phyloP scores from a whole-genome alignment of 1,140 invertebrate species.

The Drosophila obscura region DNA sequence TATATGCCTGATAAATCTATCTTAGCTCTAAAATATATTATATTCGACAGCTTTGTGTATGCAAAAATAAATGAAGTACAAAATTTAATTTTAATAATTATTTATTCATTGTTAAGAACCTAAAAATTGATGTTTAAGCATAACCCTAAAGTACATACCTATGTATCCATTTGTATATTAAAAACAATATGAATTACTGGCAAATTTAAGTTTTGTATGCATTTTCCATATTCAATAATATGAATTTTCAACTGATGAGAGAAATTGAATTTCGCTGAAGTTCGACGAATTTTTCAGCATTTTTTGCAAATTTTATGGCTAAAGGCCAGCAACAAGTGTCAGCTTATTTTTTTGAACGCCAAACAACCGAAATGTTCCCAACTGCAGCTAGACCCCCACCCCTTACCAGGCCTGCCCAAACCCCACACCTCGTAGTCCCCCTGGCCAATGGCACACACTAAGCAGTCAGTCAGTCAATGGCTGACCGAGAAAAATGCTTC shows the following conservation, averaged over 20 bases:
- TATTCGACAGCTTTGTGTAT: no score
- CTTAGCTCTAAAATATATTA: no score
- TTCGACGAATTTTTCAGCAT: slow-evolving; percentile 17
- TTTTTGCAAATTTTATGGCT: slow-evolving; percentile 20
- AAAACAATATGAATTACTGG: no score
- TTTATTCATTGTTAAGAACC: slow-evolving; percentile 12
- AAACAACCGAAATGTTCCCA: background rate
- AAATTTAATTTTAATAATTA: background rate
- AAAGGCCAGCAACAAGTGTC: slow-evolving; percentile 16
- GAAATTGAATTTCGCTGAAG: slow-evolving; percentile 41
- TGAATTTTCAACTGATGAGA: slow-evolving; percentile 14
- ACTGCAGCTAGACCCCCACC: slow-evolving; percentile 2
- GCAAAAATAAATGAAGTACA: background rate
- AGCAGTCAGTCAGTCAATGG: no score
- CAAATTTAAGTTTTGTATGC: slow-evolving; percentile 1
- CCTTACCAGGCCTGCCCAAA: no score
- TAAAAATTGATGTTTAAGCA: slow-evolving; percentile 25
- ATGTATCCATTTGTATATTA: no score
- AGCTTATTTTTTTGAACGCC: slow-evolving; percentile 20
- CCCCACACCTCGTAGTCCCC: no score
- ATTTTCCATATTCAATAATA: slow-evolving; percentile 24
- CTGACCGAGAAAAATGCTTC: slow-evolving; percentile 47
- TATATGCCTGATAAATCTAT: no score
- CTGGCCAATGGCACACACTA: no score
- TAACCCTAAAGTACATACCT: background rate